Conservation (phyloP, 1,140 invertebrate species). For the Sarcophaga peregrina region DNA sequence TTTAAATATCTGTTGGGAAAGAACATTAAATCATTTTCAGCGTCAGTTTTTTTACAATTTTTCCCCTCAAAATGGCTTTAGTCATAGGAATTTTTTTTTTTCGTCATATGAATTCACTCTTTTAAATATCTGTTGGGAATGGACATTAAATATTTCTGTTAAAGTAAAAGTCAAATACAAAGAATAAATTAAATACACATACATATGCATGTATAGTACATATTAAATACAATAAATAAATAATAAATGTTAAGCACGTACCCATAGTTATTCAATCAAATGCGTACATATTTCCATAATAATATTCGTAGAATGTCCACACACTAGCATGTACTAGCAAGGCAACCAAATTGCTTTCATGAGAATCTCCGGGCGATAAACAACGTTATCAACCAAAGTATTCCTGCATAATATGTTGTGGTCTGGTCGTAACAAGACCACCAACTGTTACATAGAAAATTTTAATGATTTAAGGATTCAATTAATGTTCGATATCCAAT, state of each 20-base stretch:
- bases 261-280: neutral
- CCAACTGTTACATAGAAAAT: neutral
- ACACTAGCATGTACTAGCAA: neutral
- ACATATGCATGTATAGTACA: neutral
- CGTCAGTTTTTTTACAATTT: too few relatives aligned
- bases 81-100: too few relatives aligned
- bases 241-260: conserved; percentile 19
- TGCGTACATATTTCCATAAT: neutral
- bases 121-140: too few relatives aligned
- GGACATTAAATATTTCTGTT: too few relatives aligned
- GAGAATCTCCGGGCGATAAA: too few relatives aligned
- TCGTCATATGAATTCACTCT: too few relatives aligned
- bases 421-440: neutral
- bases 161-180: neutral
- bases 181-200: neutral
- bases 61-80: too few relatives aligned
- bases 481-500: neutral
- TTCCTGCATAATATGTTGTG: neutral
- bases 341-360: too few relatives aligned
- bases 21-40: too few relatives aligned
- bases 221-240: neutral
- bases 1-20: too few relatives aligned
- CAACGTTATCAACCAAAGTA: neutral
- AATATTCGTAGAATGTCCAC: neutral
- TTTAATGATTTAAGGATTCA: conserved; percentile 5